Evolutionary conservation across 2,113 vertebrate species (phyloP).

Genomic region (Callipepla californica): DNA sequence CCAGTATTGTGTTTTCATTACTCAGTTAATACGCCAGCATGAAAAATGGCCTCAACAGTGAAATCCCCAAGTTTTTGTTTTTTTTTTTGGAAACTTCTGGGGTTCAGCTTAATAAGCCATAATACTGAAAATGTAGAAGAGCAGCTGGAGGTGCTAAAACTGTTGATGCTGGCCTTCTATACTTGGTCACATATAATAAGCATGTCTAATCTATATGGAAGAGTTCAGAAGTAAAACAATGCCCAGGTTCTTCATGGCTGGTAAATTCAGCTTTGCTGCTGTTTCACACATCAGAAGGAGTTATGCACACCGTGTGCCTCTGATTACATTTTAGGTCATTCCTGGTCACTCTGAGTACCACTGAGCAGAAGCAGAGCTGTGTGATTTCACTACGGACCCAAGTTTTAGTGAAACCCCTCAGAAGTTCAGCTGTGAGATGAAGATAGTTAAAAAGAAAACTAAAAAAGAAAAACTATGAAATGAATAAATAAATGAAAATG

Average conservation of each 20-base stretch:
- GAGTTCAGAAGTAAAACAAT: too few relatives aligned
- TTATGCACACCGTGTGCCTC: not conserved
- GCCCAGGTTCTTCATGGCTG: not conserved
- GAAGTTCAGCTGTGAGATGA: not conserved
- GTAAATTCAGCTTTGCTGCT: not conserved
- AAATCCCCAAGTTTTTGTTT: too few relatives aligned
- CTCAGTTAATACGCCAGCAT: not conserved
- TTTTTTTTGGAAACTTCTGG: not conserved
- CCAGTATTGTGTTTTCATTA: not conserved
- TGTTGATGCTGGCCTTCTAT: not conserved
- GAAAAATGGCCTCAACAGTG: not conserved
- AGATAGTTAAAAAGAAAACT: not conserved
- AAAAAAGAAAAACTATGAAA: not conserved
- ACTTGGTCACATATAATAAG: not conserved
- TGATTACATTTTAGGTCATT: not conserved
- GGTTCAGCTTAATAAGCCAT: not conserved
- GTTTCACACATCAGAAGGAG: too few relatives aligned
- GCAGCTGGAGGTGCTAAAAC: not conserved
- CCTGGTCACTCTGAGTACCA: not conserved
- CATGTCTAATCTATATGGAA: not conserved
- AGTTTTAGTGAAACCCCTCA: not conserved
- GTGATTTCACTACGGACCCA: not conserved
- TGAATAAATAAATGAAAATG: not conserved
- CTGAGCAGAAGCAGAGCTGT: not conserved
- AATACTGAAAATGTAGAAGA: not conserved